Base-by-base conservation (phyloP, 2,888 invertebrate genomes). In the Rotaria magnacalcarata region DNA sequence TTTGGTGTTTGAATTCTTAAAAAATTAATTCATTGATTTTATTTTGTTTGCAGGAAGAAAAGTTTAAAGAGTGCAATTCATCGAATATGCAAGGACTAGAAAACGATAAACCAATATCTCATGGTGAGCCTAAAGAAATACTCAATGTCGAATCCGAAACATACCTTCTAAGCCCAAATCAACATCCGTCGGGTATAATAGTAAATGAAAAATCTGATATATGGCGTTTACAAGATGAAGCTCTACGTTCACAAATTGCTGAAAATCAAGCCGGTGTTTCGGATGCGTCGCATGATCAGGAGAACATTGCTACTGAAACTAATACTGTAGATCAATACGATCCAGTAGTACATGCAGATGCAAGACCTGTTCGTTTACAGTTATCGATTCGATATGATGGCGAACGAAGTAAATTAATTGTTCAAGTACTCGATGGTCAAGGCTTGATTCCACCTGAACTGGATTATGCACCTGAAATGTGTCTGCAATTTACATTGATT, bases 321-420 rank as follows among this genome's bases (percentile, higher is more conserved):
- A 27, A 34, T 34, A 67, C 10, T 67, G 11, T 34, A 47, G 4
- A 8, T 43, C 10, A 24, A 47, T n/a, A 47, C n/a, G 47, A 80
- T 80, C 11, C 80, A 47, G 47, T 80, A 14, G 47, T 80, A 14
- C 47, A 80, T 80, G 11, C 43, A 11, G n/a, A 43, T 47, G 21
- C 47, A 47, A 80, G 24, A 80, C 0, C 24, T 47, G 11, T n/a
- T 47, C 43, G 80, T 47, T n/a, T 80, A n/a, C 47, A 47, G 24
- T n/a, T 80, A 80, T 80, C 47, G 2, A 43, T 43, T 47, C 43
- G 43, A 47, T 80, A 80, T 47, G 80, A 80, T 80, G 19, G 47
- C 19, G 80, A 80, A 47, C 80, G n/a, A 47, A 80, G 47, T 80
- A 80, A 80, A 80, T 80, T 80, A 24, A 80, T 80, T 47, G 80